Evolutionary conservation across 2,113 vertebrate genomes (phyloP).

Genomic region (Coptodon rendalli): DNA sequence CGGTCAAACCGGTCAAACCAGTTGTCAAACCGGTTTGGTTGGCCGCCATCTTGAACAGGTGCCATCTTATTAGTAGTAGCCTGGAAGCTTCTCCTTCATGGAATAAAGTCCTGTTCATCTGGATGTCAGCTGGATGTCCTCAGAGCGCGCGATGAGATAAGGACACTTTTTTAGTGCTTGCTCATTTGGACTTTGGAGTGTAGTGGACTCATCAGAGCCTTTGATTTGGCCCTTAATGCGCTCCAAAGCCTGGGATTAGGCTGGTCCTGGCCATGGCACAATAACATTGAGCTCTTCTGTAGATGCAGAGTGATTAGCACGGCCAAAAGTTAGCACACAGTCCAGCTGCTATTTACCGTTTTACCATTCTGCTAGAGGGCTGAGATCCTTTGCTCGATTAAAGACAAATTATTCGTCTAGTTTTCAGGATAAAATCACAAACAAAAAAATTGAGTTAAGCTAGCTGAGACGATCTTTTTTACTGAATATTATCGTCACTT

Average conservation of each 20-base stretch:
- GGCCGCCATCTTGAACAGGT: no score
- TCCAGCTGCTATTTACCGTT: background rate
- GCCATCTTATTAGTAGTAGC: no score
- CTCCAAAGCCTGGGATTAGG: background rate
- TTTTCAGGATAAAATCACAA: background rate
- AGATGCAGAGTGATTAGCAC: background rate
- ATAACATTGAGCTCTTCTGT: background rate
- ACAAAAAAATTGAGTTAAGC: background rate
- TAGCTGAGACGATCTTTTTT: background rate
- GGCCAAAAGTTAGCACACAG: background rate
- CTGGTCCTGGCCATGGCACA: background rate
- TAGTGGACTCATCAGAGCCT: background rate
- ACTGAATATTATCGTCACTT: fast-evolving
- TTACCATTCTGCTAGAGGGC: background rate
- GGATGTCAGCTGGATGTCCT: background rate
- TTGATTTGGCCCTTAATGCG: background rate
- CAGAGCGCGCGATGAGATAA: background rate
- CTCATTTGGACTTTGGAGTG: background rate
- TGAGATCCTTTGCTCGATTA: background rate
- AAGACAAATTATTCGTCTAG: background rate
- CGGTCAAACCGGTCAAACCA: no score
- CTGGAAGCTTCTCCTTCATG: background rate
- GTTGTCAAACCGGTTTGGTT: no score
- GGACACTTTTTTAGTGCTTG: background rate
- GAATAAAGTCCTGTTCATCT: background rate